Base-by-base conservation (phyloP, 2,113 vertebrate genomes). In the Erythrolamprus reginae region DNA sequence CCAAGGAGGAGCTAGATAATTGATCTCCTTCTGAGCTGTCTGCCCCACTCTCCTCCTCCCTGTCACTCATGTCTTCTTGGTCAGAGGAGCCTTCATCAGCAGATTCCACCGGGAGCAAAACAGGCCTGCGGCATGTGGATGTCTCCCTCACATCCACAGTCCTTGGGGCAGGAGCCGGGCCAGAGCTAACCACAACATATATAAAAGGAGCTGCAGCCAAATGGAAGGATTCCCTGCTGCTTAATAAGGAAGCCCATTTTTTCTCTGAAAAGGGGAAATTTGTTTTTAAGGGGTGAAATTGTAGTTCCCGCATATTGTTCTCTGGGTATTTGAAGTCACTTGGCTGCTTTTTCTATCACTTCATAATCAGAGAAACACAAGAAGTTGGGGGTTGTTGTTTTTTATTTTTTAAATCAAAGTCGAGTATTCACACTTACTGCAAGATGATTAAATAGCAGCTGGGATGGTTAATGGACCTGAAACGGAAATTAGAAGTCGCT, bases 221-320 rank as follows among this genome's bases (percentile, higher is more conserved):
- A 38, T 10, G 51, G 86, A 24, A 92, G 24, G 82, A 65, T 10
- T 9, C 3, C 56, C 19, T 28, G 86, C 55, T 84, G 90, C 51
- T 13, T 88, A 33, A 42, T 33, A 21, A 55, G 10, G 8, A 1
- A 52, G 3, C 1, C 10, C 1, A 2, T 86, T 86, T n/a, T 19
- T 95, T 93, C 84, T 50, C 91, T 93, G 88, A 92, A 84, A 86
- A 93, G 94, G 88, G 85, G 92, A 90, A 92, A 94, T 95, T 94
- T 91, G 92, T 92, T 95, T 86, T 94, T 88, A 93, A 82, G 88
- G 91, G 52, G 5, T 5, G 89, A 93, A 70, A 51, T 90, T 89
- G 89, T 0, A 0, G 77, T 90, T 38, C 47, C 38, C 90, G 93
- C 77, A 28, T 91, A 94, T 91, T 91, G 90, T 92, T 93, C 85